A percentile compares a stretch with the other conserved stretches of the same genome.
Conservation (phyloP, 2,113 vertebrate genomes). For the Hemibagrus wyckioides region DNA sequence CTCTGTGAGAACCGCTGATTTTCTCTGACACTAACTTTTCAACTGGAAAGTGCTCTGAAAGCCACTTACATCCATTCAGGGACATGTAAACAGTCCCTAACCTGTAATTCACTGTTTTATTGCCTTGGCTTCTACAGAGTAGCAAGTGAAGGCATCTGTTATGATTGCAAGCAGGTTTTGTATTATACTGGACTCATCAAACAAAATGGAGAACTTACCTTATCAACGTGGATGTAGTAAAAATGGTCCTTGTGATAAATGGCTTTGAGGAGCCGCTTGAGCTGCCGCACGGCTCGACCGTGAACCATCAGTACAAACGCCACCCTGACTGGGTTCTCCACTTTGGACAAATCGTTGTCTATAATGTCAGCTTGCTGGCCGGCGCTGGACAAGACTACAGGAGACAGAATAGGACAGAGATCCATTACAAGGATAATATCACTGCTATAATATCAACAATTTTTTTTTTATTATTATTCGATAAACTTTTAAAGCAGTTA, state of each 20-base stretch:
- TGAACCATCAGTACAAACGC: constrained; percentile 94
- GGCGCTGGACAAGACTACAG: constrained; percentile 78
- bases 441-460: not conserved
- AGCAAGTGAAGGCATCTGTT: not conserved
- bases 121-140: not conserved
- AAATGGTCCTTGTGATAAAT: constrained; percentile 93
- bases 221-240: constrained; percentile 97
- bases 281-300: constrained; percentile 88
- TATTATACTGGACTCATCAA: not conserved
- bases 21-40: not conserved
- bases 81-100: constrained; percentile 2
- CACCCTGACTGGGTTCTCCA: constrained; percentile 82
- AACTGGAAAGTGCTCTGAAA: not conserved
- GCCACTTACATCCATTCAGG: not conserved
- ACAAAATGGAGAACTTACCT: constrained; percentile 71
- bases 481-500: not conserved
- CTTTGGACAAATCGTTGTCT: constrained; percentile 71
- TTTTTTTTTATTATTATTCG: not conserved
- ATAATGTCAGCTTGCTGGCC: constrained; percentile 81
- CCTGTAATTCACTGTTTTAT: not conserved
- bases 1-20: not conserved
- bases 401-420: not conserved
- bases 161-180: not conserved
- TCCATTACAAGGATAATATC: not conserved
- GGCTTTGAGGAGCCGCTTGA: constrained; percentile 93